phyloP scores from a whole-genome alignment of 2,888 invertebrate genomes.

The Uropetala carovei region DNA sequence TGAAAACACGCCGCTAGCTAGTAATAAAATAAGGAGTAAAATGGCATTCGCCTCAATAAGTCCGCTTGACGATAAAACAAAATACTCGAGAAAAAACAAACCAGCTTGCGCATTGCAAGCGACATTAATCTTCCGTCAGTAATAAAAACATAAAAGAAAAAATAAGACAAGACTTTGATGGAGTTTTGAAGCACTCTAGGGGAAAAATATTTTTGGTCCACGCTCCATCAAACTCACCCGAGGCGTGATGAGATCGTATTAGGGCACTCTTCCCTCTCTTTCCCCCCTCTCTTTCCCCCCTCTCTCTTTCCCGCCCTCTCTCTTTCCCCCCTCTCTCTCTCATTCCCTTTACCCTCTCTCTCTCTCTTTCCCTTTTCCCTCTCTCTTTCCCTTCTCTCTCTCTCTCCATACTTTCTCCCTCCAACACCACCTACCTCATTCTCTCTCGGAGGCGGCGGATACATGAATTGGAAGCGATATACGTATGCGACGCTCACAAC shows the following conservation, averaged over 20 bases:
- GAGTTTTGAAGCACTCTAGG: neutral
- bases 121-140: constrained; percentile 42
- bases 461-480: neutral
- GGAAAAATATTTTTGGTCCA: constrained; percentile 33
- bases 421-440: too few species aligned
- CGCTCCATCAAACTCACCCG: constrained; percentile 31
- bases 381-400: too few species aligned
- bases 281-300: neutral
- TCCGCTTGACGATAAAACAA: neutral
- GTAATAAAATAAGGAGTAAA: constrained; percentile 8
- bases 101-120: neutral
- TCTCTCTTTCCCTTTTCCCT: too few species aligned
- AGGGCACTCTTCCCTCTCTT: neutral
- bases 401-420: too few species aligned
- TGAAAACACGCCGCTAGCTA: neutral
- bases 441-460: neutral
- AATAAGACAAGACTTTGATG: constrained; percentile 29
- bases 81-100: neutral
- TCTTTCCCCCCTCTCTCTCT: neutral
- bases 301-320: neutral
- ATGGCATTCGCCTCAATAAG: neutral
- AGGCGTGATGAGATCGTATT: constrained; percentile 23
- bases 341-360: neutral
- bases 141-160: constrained; percentile 5
- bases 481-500: neutral